Evolutionary conservation across 2,888 invertebrate genomes (phyloP).

Genomic region (Thumatha senex): DNA sequence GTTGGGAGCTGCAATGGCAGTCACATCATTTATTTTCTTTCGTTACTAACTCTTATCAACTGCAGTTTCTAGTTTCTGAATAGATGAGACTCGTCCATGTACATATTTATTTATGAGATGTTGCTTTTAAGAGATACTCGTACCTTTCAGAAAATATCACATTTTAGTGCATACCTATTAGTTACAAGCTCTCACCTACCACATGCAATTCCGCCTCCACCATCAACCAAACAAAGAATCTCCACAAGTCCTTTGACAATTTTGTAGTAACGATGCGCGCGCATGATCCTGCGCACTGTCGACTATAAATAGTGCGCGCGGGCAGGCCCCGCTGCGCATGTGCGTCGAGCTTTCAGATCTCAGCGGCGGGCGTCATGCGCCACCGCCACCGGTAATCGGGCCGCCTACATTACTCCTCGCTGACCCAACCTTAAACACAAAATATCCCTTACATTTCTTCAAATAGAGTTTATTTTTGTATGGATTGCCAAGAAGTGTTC

Average conservation of each 20-base stretch:
- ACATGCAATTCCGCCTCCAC: slow-evolving; percentile 6
- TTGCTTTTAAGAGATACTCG: too few species aligned
- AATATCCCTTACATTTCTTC: slow-evolving; percentile 10
- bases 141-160: too few species aligned
- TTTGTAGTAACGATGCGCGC: slow-evolving; percentile 4
- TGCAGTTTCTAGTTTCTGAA: too few species aligned
- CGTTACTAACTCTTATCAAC: too few species aligned
- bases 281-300: slow-evolving; percentile 1
- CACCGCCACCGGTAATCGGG: slow-evolving; percentile 65
- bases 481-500: slow-evolving; percentile 3
- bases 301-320: slow-evolving; percentile 15
- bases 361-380: slow-evolving; percentile 78
- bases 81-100: too few species aligned
- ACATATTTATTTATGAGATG: too few species aligned
- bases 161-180: not conserved
- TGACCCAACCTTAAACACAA: slow-evolving; percentile 10
- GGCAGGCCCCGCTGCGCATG: slow-evolving; percentile 39
- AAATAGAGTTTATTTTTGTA: slow-evolving; percentile 13
- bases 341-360: slow-evolving; percentile 62
- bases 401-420: slow-evolving; percentile 62
- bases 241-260: slow-evolving; percentile 12
- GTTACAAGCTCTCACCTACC: slow-evolving; percentile 6
- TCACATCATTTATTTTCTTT: too few species aligned
- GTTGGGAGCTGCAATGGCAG: too few species aligned
- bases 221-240: slow-evolving; percentile 16